phyloP scores from a whole-genome alignment of 2,888 invertebrate species.

The Pandemis cinnamomeana region DNA sequence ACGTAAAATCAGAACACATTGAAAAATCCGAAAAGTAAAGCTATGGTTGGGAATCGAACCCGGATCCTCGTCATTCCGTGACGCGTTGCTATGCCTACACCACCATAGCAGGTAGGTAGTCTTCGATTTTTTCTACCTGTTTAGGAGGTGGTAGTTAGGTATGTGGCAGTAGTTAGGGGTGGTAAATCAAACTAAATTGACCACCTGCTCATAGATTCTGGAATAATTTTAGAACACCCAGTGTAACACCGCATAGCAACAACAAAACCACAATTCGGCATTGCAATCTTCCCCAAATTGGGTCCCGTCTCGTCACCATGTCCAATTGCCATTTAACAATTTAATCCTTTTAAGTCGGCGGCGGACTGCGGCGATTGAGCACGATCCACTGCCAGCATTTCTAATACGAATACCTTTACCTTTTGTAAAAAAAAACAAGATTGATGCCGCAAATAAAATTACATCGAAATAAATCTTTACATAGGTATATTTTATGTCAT shows the following conservation, averaged over 20 bases:
- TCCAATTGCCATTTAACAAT: constrained; percentile 34
- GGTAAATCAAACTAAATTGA: no score
- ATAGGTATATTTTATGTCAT: not conserved
- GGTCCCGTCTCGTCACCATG: constrained; percentile 15
- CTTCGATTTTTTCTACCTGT: no score
- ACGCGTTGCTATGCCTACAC: no score
- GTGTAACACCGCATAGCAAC: constrained; percentile 1
- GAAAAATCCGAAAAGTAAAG: no score
- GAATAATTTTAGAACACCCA: no score
- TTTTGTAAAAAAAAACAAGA: not conserved
- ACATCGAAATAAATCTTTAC: not conserved
- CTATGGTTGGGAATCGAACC: no score
- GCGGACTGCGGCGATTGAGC: constrained; percentile 12
- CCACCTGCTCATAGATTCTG: no score
- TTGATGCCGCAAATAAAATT: not conserved
- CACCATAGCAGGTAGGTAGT: no score
- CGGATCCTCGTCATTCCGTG: no score
- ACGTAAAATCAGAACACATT: no score
- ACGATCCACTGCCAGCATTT: constrained; percentile 16
- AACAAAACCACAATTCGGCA: constrained; percentile 25
- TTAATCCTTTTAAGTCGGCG: constrained; percentile 33
- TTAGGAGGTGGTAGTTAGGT: no score
- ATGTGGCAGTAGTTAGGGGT: no score
- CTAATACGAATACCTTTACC: constrained; percentile 7
- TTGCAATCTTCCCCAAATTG: constrained; percentile 21